A percentile compares a stretch with the other conserved stretches of the same genome.
Conservation (phyloP, 1,140 invertebrate species). For the Caerostris darwini region DNA sequence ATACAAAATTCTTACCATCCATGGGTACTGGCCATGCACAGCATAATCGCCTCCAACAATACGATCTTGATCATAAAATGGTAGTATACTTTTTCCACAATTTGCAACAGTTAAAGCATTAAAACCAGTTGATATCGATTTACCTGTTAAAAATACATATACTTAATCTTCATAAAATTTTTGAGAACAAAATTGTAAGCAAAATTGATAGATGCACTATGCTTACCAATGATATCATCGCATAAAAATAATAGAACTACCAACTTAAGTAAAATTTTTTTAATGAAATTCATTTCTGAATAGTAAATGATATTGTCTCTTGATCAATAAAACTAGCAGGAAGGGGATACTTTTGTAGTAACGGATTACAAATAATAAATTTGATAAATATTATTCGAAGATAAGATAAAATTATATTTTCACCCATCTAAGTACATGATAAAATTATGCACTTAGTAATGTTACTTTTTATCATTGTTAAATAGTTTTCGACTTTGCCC, state of each 20-base stretch:
- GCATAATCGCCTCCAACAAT: conserved; percentile 60
- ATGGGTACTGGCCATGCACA: conserved; percentile 53
- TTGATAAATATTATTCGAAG: too few relatives aligned
- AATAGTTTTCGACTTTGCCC: too few relatives aligned
- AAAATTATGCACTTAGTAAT: too few relatives aligned
- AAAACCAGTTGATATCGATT: neutral
- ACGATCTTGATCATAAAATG: neutral
- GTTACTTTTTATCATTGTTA: too few relatives aligned
- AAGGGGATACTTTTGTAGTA: too few relatives aligned
- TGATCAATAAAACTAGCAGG: too few relatives aligned
- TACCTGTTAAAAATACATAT: neutral
- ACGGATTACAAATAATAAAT: too few relatives aligned
- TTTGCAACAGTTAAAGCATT: conserved; percentile 13
- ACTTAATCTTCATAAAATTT: neutral
- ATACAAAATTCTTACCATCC: conserved; percentile 53
- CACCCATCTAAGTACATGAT: too few relatives aligned
- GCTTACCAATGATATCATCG: neutral
- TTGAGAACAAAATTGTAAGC: neutral
- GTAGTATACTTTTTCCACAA: neutral
- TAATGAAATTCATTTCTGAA: neutral
- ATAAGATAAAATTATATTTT: too few relatives aligned
- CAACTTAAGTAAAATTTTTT: neutral
- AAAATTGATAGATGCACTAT: neutral
- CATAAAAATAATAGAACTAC: neutral
- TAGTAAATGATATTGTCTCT: too few relatives aligned